These are phyloP conservation scores for Triplophysa bombifrons DNA, from an alignment of 2,797 vertebrate genomes.

Conservation along the genomic window DNA sequence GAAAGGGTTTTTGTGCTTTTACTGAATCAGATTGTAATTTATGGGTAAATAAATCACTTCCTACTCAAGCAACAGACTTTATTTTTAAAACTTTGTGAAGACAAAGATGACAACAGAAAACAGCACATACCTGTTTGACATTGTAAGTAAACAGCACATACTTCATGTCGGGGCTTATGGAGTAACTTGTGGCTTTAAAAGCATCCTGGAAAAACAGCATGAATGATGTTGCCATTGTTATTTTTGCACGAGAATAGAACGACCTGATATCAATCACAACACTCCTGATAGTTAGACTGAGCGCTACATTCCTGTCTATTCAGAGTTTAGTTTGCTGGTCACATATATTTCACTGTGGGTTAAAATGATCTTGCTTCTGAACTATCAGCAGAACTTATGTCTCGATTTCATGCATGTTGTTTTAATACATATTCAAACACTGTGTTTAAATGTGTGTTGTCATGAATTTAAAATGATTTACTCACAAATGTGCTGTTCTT, in stretches of 20 bases:
- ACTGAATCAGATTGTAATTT: neutral
- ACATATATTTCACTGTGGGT: neutral
- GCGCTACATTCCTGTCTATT: neutral
- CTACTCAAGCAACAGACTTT: neutral
- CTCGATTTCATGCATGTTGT: neutral
- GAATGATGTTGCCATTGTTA: neutral
- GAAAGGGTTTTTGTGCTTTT: neutral
- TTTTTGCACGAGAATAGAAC: neutral
- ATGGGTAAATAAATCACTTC: neutral
- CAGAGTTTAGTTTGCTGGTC: neutral
- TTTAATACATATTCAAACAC: neutral
- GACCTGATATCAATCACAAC: neutral
- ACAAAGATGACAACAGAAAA: slow-evolving; percentile 15
- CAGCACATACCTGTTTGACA: neutral
- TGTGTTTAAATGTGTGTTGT: neutral
- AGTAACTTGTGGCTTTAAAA: slow-evolving; percentile 93
- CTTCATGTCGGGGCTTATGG: slow-evolving; percentile 92
- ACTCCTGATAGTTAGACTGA: neutral
- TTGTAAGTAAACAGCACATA: slow-evolving; percentile 65
- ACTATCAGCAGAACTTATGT: neutral
- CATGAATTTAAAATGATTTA: slow-evolving; percentile 50
- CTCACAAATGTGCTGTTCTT: slow-evolving; percentile 96
- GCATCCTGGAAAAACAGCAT: slow-evolving; percentile 77
- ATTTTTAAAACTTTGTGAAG: neutral
- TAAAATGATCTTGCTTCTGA: neutral